These are phyloP conservation scores for Perdix hodgsoniae DNA, from an alignment of 2,797 vertebrate genomes.

Conservation along the genomic window DNA sequence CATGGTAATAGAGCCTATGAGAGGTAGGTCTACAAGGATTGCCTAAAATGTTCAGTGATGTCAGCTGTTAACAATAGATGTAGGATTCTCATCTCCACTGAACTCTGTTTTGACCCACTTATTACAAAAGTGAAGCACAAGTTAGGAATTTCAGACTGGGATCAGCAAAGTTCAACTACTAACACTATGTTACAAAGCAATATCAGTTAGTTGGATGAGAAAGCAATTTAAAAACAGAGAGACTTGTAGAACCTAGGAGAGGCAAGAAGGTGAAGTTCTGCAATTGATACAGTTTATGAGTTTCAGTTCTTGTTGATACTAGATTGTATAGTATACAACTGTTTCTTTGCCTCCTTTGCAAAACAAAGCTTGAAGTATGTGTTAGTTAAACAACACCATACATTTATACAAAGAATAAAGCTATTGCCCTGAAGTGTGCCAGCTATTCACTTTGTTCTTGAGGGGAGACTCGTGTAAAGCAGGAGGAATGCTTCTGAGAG, in stretches of 20 bases:
- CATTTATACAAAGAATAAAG: background rate
- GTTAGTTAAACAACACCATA: background rate
- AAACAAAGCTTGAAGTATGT: background rate
- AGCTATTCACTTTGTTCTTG: background rate
- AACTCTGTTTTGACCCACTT: background rate
- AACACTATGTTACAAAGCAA: background rate
- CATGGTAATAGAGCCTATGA: background rate
- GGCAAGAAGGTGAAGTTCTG: background rate
- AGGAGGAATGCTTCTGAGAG: background rate
- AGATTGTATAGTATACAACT: background rate
- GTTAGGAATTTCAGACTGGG: background rate
- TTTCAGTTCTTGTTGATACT: background rate
- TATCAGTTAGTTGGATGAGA: background rate
- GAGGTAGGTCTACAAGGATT: background rate
- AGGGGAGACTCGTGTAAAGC: background rate
- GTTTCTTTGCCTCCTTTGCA: background rate
- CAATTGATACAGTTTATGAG: fast-evolving
- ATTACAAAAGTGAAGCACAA: background rate
- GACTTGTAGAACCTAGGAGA: background rate
- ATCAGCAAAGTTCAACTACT: background rate
- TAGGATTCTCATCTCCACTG: background rate
- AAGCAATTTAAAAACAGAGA: background rate
- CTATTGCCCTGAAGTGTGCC: background rate
- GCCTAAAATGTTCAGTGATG: background rate
- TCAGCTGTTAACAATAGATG: background rate